A percentile compares a stretch with the other conserved stretches of the same genome.
Evolutionary conservation across 1,140 invertebrate genomes (phyloP).

Genomic region (Pollicipes pollicipes): DNA sequence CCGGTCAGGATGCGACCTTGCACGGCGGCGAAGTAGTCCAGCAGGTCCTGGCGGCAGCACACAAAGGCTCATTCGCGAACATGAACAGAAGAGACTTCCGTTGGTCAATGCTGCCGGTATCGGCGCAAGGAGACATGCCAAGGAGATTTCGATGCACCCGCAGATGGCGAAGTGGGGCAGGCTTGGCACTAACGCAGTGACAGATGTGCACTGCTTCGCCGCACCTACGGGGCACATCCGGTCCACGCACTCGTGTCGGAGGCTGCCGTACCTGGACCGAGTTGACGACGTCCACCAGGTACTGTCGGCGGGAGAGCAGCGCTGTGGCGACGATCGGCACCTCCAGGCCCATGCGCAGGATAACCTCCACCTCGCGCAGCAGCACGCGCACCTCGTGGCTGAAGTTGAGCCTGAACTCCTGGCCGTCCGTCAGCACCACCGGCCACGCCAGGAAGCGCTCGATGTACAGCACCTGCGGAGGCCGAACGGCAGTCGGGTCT

Average conservation of each 20-base stretch:
- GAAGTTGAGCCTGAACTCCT: not conserved
- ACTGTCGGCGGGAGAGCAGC: not conserved
- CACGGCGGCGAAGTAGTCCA: constrained; percentile 13
- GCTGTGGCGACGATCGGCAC: not conserved
- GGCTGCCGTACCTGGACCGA: not conserved
- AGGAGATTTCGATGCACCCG: too few relatives aligned
- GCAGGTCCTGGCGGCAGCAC: not conserved
- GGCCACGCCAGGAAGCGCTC: not conserved
- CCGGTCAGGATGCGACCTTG: constrained; percentile 51
- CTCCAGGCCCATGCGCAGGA: not conserved
- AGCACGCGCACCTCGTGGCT: not conserved
- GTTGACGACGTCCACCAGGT: not conserved
- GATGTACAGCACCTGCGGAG: not conserved
- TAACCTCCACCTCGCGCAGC: not conserved
- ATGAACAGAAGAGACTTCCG: too few relatives aligned
- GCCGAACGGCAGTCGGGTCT: too few relatives aligned
- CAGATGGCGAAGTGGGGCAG: too few relatives aligned
- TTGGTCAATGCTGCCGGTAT: too few relatives aligned
- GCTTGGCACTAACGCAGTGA: too few relatives aligned
- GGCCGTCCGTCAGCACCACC: not conserved
- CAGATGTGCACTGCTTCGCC: too few relatives aligned
- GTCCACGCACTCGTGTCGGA: too few relatives aligned
- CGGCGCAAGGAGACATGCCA: too few relatives aligned
- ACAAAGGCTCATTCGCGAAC: too few relatives aligned
- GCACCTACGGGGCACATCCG: too few relatives aligned